A percentile compares a stretch with the other conserved stretches of the same genome.
phyloP scores from a whole-genome alignment of 2,888 invertebrate genomes.

The Lordiphosa andalusiaca region DNA sequence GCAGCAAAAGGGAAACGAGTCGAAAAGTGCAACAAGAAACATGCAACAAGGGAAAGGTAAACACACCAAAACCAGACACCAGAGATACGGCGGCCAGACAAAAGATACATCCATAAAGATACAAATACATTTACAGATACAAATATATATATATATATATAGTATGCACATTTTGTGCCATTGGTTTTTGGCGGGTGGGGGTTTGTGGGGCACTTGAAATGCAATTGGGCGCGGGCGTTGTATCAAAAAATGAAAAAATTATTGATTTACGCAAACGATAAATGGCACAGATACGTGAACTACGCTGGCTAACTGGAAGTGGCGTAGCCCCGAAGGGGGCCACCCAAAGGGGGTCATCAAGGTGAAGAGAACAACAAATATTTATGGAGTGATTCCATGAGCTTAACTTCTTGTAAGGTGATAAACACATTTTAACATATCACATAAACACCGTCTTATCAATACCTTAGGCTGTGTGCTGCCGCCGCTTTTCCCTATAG shows the following conservation, averaged over 20 bases:
- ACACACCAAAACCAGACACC: conserved; percentile 19
- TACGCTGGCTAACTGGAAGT: background rate
- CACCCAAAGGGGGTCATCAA: background rate
- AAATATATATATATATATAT: conserved; percentile 16
- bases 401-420: too few species aligned
- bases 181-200: conserved; percentile 11
- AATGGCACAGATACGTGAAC: conserved; percentile 21
- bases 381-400: too few species aligned
- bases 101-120: conserved; percentile 32
- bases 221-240: conserved; percentile 36
- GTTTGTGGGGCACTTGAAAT: conserved; percentile 17
- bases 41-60: conserved; percentile 59
- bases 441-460: too few species aligned
- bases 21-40: conserved; percentile 46
- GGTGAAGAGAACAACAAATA: background rate
- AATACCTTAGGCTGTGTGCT: too few species aligned
- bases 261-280: conserved; percentile 60
- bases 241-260: conserved; percentile 17
- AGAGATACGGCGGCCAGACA: conserved; percentile 5
- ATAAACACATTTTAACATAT: too few species aligned
- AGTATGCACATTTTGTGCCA: conserved; percentile 18
- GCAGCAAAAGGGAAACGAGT: conserved; percentile 31
- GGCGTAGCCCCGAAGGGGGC: background rate
- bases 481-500: too few species aligned
- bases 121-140: conserved; percentile 11